Evolutionary conservation across 2,113 vertebrate species (phyloP).

Genomic region (Vidua macroura): DNA sequence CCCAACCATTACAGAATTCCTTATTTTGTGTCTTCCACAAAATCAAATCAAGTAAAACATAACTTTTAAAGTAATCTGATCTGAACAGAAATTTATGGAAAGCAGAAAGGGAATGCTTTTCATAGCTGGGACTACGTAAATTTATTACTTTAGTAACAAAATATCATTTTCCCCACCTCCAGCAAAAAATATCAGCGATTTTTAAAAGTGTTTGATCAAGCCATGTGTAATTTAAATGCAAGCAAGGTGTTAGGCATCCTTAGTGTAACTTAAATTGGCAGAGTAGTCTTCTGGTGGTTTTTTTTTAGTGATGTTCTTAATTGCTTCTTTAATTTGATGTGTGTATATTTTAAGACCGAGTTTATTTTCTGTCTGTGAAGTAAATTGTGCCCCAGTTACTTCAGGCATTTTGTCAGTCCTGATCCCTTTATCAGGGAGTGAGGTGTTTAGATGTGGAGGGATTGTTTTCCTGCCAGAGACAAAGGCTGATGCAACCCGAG

Average conservation of each 20-base stretch:
- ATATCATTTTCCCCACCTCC: not conserved
- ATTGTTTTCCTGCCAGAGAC: not conserved
- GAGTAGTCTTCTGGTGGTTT: not conserved
- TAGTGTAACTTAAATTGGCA: not conserved
- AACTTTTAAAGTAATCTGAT: not conserved
- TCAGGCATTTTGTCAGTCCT: not conserved
- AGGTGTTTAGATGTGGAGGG: not conserved
- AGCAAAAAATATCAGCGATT: not conserved
- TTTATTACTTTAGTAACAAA: not conserved
- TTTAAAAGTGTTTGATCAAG: not conserved
- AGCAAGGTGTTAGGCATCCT: not conserved
- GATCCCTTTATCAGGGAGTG: not conserved
- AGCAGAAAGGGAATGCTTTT: constrained; percentile 61
- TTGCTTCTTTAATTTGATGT: not conserved
- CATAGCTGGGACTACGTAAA: constrained; percentile 25
- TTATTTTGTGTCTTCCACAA: not conserved
- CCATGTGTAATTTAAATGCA: not conserved
- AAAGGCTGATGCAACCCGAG: not conserved
- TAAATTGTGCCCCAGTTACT: not conserved
- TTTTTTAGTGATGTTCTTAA: not conserved
- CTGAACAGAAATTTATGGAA: constrained; percentile 5
- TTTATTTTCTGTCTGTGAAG: not conserved
- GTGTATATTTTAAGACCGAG: not conserved
- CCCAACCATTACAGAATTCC: not conserved
- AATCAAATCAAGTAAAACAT: not conserved